Evolutionary conservation across 2,888 invertebrate species (phyloP).

Genomic region (Drosophila pegasa): DNA sequence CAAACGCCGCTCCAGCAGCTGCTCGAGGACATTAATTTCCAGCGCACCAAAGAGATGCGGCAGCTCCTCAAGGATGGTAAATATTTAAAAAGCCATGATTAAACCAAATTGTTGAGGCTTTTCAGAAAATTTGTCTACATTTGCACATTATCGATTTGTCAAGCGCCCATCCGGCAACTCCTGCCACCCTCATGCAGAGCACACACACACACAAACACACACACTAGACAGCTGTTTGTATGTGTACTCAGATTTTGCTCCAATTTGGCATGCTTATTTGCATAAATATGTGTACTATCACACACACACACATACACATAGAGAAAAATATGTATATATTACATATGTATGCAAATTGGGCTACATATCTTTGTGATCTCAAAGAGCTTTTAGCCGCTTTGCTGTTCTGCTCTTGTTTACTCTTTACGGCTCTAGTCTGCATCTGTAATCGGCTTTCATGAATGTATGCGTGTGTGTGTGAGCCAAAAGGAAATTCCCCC

Average conservation of each 20-base stretch:
- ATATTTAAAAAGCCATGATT: slow-evolving; percentile 16
- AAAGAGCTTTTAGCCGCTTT: slow-evolving; percentile 10
- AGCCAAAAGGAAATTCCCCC: neutral
- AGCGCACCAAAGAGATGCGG: slow-evolving; percentile 95
- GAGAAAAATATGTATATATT: no score
- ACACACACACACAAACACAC: neutral
- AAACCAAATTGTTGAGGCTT: neutral
- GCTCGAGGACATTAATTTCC: slow-evolving; percentile 96
- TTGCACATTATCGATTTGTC: slow-evolving; percentile 82
- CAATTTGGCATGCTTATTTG: slow-evolving; percentile 36
- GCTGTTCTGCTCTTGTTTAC: slow-evolving; percentile 20
- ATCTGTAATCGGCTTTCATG: neutral
- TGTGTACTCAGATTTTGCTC: slow-evolving; percentile 49
- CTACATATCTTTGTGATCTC: slow-evolving; percentile 4
- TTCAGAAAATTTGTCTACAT: slow-evolving; percentile 75
- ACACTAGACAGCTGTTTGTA: slow-evolving; percentile 20
- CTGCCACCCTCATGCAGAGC: slow-evolving; percentile 41
- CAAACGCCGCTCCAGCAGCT: slow-evolving; percentile 92
- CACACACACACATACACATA: neutral
- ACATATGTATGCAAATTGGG: slow-evolving; percentile 1
- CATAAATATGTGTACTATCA: neutral
- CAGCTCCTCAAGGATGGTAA: slow-evolving; percentile 94
- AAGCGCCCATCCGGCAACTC: slow-evolving; percentile 50
- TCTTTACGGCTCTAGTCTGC: neutral
- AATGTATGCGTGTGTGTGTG: neutral